phyloP scores from a whole-genome alignment of 2,888 invertebrate genomes.

The Choristoneura rosaceana region DNA sequence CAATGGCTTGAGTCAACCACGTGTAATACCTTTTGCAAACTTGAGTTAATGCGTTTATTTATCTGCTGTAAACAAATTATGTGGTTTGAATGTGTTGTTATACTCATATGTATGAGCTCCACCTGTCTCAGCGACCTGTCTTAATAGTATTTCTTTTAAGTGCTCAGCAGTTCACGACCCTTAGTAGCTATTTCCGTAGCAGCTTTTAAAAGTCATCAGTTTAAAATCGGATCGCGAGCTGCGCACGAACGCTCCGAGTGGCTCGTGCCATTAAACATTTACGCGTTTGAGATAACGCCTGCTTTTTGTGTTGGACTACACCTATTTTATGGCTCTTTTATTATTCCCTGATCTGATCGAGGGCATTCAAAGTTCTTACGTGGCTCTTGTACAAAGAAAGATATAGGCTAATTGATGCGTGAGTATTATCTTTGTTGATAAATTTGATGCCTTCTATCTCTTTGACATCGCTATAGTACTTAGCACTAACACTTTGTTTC shows the following conservation, averaged over 20 bases:
- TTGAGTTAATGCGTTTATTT: background rate
- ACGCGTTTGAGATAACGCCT: slow-evolving; percentile 76
- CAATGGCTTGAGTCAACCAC: background rate
- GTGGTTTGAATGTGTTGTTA: slow-evolving; percentile 9
- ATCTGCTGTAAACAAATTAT: slow-evolving; percentile 9
- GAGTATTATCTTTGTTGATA: slow-evolving; percentile 10
- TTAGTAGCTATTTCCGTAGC: slow-evolving; percentile 77
- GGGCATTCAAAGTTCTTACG: slow-evolving; percentile 62
- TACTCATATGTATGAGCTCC: slow-evolving; percentile 12
- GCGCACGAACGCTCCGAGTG: slow-evolving; percentile 63
- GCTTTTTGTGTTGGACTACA: slow-evolving; percentile 74
- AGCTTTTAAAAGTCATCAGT: slow-evolving; percentile 77
- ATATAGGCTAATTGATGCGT: slow-evolving; percentile 34
- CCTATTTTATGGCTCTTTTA: slow-evolving; percentile 78
- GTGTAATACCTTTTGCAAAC: background rate
- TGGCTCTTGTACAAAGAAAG: slow-evolving; percentile 68
- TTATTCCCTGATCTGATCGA: slow-evolving; percentile 73
- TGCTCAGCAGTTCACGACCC: slow-evolving; percentile 64
- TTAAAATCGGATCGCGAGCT: slow-evolving; percentile 76
- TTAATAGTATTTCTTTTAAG: slow-evolving; percentile 65
- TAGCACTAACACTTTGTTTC: background rate
- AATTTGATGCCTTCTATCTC: slow-evolving; percentile 7
- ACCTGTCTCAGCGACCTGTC: slow-evolving; percentile 34
- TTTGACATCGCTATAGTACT: background rate
- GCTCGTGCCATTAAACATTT: slow-evolving; percentile 78